Conservation (phyloP, 1,140 invertebrate species). For the Stenopsyche tienmushanensis region DNA sequence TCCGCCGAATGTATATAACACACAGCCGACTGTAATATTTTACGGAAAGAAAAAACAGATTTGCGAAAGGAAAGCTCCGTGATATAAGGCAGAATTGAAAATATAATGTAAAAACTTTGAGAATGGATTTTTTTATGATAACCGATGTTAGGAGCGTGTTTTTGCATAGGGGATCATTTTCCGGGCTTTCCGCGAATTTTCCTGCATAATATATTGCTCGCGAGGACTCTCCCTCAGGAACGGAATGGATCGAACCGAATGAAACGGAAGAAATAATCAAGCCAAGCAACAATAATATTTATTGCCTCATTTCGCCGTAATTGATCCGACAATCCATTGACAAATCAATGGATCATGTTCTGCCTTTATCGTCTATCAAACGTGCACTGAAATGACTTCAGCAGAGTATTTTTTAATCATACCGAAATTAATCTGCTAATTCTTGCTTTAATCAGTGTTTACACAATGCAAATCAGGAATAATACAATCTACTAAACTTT, state of each 20-base stretch:
- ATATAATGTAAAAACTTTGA: conserved; percentile 30
- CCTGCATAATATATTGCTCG: background rate
- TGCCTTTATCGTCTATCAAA: too few species aligned
- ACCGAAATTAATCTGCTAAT: too few species aligned
- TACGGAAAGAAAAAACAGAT: conserved; percentile 13
- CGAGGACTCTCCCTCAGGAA: background rate
- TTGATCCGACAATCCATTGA: background rate
- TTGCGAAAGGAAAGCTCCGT: conserved; percentile 9
- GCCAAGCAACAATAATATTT: too few species aligned
- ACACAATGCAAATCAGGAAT: too few species aligned
- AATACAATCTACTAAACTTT: too few species aligned
- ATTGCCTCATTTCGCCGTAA: too few species aligned
- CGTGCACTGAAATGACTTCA: too few species aligned
- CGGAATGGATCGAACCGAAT: too few species aligned
- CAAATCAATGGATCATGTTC: background rate
- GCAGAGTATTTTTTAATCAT: too few species aligned
- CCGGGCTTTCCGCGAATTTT: background rate
- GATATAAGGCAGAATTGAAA: conserved; percentile 33
- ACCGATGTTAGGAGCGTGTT: conserved; percentile 17
- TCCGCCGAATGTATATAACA: background rate
- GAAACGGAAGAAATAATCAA: too few species aligned
- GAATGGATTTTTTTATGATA: conserved; percentile 33
- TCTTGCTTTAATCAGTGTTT: too few species aligned
- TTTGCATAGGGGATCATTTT: conserved; percentile 5
- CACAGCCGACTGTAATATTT: background rate